phyloP scores from a whole-genome alignment of 2,888 invertebrate species.

The Drosophila picticornis region DNA sequence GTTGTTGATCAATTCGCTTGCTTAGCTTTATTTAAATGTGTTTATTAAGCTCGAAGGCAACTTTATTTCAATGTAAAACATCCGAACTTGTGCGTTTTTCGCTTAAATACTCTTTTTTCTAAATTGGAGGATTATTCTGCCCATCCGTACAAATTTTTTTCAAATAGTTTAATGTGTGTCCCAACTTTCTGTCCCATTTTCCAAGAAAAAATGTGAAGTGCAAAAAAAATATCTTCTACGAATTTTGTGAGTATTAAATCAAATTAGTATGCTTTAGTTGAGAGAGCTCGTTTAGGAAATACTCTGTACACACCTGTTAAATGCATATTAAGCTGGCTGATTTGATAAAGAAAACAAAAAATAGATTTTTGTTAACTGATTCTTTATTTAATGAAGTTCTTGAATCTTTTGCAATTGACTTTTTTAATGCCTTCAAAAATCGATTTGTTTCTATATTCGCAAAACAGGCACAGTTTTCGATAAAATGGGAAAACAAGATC shows the following conservation, averaged over 20 bases:
- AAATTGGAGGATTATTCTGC: background rate
- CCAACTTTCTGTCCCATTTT: background rate
- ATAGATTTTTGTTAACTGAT: too few relatives aligned
- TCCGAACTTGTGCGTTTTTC: slow-evolving; percentile 20
- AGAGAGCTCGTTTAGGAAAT: background rate
- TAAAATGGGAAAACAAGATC: too few relatives aligned
- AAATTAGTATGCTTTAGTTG: background rate
- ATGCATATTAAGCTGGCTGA: too few relatives aligned
- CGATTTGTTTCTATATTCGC: too few relatives aligned
- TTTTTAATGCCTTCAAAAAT: too few relatives aligned
- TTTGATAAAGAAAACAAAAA: too few relatives aligned
- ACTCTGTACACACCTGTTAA: too few relatives aligned
- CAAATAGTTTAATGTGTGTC: background rate
- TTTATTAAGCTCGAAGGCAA: slow-evolving; percentile 66
- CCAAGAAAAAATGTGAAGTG: too few relatives aligned
- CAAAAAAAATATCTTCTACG: too few relatives aligned
- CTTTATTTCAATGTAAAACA: slow-evolving; percentile 31
- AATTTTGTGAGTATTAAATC: background rate
- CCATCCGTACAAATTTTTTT: background rate
- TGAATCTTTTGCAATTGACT: too few relatives aligned
- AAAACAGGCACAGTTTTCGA: too few relatives aligned
- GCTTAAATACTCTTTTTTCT: background rate
- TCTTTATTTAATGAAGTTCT: too few relatives aligned
- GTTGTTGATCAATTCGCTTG: slow-evolving; percentile 77
- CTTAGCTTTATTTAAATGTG: slow-evolving; percentile 69